Conservation (phyloP, 2,113 vertebrate species). For the Dolichallabes microphthalmus region DNA sequence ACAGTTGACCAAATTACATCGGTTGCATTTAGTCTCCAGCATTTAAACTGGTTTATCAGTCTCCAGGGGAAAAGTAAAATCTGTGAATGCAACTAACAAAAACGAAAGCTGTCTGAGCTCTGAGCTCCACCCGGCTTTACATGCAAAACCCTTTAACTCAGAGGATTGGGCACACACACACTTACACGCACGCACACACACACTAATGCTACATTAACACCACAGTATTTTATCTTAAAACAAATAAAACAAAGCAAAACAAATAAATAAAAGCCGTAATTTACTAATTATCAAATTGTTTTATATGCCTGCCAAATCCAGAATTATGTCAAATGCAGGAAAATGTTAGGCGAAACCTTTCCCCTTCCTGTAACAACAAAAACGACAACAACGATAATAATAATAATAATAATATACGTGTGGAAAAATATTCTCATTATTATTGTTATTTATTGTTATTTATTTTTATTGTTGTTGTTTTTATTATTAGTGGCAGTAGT, state of each 20-base stretch:
- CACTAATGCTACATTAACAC: slow-evolving; percentile 1
- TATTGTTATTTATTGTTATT: not conserved
- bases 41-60: not conserved
- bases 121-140: slow-evolving; percentile 3
- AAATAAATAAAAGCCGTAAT: not conserved
- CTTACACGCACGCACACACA: not conserved
- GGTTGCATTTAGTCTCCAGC: not conserved
- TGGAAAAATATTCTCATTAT: not conserved
- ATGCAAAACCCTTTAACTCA: not conserved
- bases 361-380: not conserved
- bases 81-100: not conserved
- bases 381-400: not conserved
- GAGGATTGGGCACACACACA: not conserved
- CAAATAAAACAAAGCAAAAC: not conserved
- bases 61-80: not conserved
- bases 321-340: not conserved
- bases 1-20: no score
- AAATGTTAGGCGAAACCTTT: not conserved
- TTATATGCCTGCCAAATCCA: not conserved
- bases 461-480: not conserved
- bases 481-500: not conserved
- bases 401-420: not conserved
- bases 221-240: not conserved
- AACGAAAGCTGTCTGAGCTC: not conserved
- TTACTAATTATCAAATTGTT: not conserved